A percentile compares a stretch with the other conserved stretches of the same genome.
Conservation (phyloP, 1,140 invertebrate species). For the Brachionus asplanchnoidis region DNA sequence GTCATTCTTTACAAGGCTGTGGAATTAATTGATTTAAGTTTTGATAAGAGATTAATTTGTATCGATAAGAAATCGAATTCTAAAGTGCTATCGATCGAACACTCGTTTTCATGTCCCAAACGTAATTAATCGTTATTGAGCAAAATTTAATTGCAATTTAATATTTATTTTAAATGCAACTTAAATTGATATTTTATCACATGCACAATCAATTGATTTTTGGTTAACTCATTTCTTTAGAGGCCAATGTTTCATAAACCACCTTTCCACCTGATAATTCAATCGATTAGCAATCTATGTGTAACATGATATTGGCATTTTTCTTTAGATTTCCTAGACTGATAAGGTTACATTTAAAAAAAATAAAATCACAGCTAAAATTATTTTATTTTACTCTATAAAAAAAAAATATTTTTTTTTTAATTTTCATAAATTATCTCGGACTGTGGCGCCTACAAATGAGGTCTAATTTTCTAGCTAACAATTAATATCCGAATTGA, state of each 20-base stretch:
- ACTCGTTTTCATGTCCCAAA: not conserved
- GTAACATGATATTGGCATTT: not conserved
- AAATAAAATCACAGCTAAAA: not conserved
- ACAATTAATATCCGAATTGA: not conserved
- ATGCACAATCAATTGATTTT: not conserved
- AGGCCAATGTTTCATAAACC: not conserved
- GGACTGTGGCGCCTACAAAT: not conserved
- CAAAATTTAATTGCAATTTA: conserved; percentile 21
- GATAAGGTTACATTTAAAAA: not conserved
- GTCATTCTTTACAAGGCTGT: not conserved
- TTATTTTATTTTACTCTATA: not conserved
- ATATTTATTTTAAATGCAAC: conserved; percentile 1
- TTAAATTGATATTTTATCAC: conserved; percentile 5
- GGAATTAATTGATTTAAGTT: conserved; percentile 9
- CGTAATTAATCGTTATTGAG: not conserved
- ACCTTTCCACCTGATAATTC: not conserved
- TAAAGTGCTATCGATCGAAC: conserved; percentile 8
- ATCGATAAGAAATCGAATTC: conserved; percentile 1
- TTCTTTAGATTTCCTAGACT: not conserved
- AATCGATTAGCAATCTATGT: not conserved
- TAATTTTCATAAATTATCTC: not conserved
- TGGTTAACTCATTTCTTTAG: not conserved
- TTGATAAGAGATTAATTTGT: conserved; percentile 28
- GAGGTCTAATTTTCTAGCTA: not conserved
- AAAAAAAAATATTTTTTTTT: not conserved